Evolutionary conservation across 1,140 invertebrate species (phyloP), one percentile per base, ranked within the genome.

Genomic region (Venturia canescens): DNA sequence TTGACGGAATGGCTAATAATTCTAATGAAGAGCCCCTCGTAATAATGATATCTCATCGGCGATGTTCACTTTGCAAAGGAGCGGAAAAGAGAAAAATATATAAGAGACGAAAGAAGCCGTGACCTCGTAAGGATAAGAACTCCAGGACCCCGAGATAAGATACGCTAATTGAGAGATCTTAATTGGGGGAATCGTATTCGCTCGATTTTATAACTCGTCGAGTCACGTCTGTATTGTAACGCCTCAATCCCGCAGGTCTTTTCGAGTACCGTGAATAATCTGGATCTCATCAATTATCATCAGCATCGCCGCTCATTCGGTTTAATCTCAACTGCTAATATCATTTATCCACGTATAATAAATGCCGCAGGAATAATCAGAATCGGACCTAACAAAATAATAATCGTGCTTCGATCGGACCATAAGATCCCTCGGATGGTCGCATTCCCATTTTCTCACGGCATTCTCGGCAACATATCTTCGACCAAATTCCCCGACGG

Each of bases 151-250:
- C 70, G 27, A 84, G 87, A 88, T 89, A 89, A 89, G 88, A 89
- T 88, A 88, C 83, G 83, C 86, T 89, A 88, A 89, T 89, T 89
- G 86, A 87, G 87, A 89, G 86, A 87, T 89, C 87, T 88, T 89
- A 89, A 89, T 89, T 89, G 84, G 85, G 66, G 31, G 23, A 60
- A 72, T 38, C 67, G 67, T 21, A 34, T 53, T 60, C 72, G 72
- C 18, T 26, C 71, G 23, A 18, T 75, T 75, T 60, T 57, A 53
- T 18, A 60, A 44, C 34, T 48, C 34, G 67, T 34, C 67, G 26
- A 70, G 38, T 70, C 38, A 70, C 23, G 11, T 29, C 23, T 70
- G 27, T 18, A 31, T 70, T 18, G 48, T 50, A 50, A 66, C 63
- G 63, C 63, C 63, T 29, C 23, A n/a, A n/a, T 29, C 16, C 69